Evolutionary conservation across 2,113 vertebrate species (phyloP), one percentile per base, ranked within the genome.

Genomic region (Phasianus colchicus): DNA sequence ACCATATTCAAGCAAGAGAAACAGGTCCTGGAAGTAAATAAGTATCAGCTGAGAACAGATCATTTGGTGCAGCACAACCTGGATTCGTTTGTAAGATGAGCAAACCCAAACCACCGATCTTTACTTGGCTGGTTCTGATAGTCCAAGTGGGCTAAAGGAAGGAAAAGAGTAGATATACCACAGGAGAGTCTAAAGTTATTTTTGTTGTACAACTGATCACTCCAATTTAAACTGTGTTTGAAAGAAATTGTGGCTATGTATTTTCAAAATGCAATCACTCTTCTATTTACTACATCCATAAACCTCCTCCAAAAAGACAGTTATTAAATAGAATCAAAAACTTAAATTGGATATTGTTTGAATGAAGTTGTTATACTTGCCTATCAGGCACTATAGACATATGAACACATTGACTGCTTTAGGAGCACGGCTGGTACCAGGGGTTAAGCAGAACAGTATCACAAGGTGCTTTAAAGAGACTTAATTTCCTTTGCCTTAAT

Each of bases 391-490:
- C 83, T 67, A 32, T 29, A 95, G 94, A 79, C 52, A 30, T 43
- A 76, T 63, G 93, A 94, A 95, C 34, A 69, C 57, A 34, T 6
- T 11, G 70, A 93, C 64, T 78, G 85, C 67, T 48, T 73, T 55
- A 82, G 86, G 90, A 92, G 67, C 72, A 95, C 86, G 92, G 54
- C 71, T 27, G 86, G 66, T 36, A 88, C 36, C 79, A 63, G 32
- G 21, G 54, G 29, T 81, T 79, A 95, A 95, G 34, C n/a, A 78
- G 73, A 95, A 45, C 67, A 71, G 29, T 20, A 71, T 11, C 88
- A 88, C 79, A 83, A 94, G 95, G 89, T 43, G 34, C 71, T 86
- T 72, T 21, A 47, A 72, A 81, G 74, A 83, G 69, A 89, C 20
- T 77, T 83, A 69, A 72, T 45, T 57, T 75, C 75, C 77, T 95